Conservation (phyloP, 2,797 vertebrate species). For the Alcedo quadribrachys region DNA sequence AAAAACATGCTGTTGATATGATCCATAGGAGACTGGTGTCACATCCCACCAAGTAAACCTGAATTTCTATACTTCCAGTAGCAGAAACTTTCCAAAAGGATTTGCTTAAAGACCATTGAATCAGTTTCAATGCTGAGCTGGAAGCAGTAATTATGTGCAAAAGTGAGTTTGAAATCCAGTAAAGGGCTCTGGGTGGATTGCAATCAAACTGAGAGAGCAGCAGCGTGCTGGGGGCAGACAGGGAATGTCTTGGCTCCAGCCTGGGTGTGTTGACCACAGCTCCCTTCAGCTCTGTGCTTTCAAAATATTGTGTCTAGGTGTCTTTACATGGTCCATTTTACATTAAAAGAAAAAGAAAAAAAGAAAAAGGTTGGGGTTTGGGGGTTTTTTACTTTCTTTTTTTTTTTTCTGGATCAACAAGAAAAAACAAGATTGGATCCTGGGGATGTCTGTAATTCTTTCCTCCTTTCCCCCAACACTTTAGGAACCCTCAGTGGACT, state of each 20-base stretch:
- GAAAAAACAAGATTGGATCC: background rate
- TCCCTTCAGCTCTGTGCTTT: background rate
- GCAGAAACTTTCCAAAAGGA: background rate
- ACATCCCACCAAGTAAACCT: background rate
- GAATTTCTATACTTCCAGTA: background rate
- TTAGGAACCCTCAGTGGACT: background rate
- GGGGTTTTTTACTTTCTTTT: too few relatives aligned
- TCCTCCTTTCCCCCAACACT: background rate
- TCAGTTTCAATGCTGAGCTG: background rate
- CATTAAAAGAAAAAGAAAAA: background rate
- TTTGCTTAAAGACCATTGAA: background rate
- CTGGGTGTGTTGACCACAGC: background rate
- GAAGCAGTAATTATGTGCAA: background rate
- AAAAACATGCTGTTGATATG: background rate
- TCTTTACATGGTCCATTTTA: background rate
- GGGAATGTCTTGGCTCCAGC: background rate
- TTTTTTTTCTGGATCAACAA: background rate
- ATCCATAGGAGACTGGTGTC: background rate
- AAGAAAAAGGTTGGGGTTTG: too few relatives aligned
- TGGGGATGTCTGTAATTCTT: background rate
- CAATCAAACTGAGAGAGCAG: accelerated
- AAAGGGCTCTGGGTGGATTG: background rate
- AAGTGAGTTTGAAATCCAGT: background rate
- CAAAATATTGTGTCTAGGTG: background rate
- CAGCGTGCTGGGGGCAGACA: background rate